phyloP scores from a whole-genome alignment of 2,113 vertebrate species.

The Heterotis niloticus region DNA sequence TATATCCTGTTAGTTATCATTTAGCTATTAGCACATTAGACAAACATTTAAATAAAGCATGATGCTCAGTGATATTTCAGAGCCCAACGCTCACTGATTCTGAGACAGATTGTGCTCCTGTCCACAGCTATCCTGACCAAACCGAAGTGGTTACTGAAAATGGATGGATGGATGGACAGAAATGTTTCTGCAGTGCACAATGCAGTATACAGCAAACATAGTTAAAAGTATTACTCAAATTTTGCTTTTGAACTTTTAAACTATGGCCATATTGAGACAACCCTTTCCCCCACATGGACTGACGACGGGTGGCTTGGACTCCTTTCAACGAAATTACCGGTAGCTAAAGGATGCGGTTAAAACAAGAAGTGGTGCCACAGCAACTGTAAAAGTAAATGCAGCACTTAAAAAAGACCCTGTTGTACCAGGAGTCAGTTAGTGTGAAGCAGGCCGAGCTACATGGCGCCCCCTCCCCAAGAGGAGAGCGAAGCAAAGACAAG shows the following conservation, averaged over 20 bases:
- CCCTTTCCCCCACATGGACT: neutral
- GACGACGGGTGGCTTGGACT: neutral
- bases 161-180: too few species aligned
- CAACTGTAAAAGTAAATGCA: neutral
- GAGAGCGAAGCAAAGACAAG: constrained; percentile 5
- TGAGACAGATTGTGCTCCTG: too few species aligned
- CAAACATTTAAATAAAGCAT: too few species aligned
- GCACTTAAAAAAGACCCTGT: neutral
- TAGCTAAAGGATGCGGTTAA: neutral
- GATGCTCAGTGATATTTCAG: too few species aligned
- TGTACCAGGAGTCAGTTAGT: neutral
- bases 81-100: too few species aligned
- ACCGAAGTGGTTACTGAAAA: too few species aligned
- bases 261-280: neutral
- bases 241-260: neutral
- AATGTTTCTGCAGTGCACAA: too few species aligned
- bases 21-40: too few species aligned
- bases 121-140: too few species aligned
- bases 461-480: neutral
- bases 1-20: too few species aligned
- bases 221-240: neutral
- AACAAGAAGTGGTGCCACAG: neutral
- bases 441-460: constrained; percentile 21
- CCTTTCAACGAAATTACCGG: neutral
- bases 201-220: neutral